Evolutionary conservation across 2,113 vertebrate species (phyloP).

Genomic region (Nycticorax nycticorax): DNA sequence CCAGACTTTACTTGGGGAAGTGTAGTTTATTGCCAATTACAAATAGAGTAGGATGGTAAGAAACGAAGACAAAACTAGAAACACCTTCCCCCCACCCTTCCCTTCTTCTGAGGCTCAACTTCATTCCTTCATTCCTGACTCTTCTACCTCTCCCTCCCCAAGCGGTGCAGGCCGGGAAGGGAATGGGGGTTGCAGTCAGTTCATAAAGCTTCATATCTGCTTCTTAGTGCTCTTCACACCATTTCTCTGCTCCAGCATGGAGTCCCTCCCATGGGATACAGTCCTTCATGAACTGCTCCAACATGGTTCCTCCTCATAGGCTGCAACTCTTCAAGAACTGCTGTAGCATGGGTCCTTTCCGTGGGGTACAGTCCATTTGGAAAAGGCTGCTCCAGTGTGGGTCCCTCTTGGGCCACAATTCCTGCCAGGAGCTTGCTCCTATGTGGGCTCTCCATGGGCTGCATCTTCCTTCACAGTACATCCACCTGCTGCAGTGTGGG

Average conservation of each 20-base stretch:
- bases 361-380: background rate
- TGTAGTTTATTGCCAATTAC: background rate
- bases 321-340: background rate
- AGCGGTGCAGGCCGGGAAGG: fast-evolving
- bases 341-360: background rate
- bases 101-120: background rate
- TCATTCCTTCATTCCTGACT: background rate
- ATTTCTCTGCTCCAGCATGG: background rate
- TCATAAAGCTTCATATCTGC: background rate
- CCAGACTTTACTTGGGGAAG: background rate
- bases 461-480: background rate
- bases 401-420: background rate
- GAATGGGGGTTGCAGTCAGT: background rate
- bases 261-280: background rate
- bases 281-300: background rate
- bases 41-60: background rate
- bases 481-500: background rate
- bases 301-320: background rate
- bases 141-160: background rate
- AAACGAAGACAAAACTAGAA: background rate
- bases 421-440: background rate
- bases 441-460: background rate
- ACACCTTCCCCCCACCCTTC: fast-evolving
- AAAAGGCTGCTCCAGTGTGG: background rate
- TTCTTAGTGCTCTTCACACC: background rate